Base-by-base conservation (phyloP, 2,888 invertebrate genomes). In the Ennomos fuscantarius region DNA sequence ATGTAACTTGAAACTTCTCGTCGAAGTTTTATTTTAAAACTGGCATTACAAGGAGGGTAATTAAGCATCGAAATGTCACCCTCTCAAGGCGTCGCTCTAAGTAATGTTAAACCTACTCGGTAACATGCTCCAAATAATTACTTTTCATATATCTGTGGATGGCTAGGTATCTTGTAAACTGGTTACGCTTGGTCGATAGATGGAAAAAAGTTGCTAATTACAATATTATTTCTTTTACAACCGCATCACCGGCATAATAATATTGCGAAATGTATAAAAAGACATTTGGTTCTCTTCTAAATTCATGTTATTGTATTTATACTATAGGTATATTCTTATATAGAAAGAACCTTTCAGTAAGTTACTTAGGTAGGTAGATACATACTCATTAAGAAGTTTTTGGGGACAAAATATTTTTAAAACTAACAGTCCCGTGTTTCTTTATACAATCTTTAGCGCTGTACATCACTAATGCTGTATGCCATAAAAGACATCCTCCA, bases 1-100 rank as follows among this genome's bases (percentile, higher is more conserved):
- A 34, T 12, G 31, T 33, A 13, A 36, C 41, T 40, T 53, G 41
- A 85, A 86, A 79, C 86, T 74, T 69, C 76, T 45, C 10, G 33
- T 34, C 35, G 24, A 41, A 71, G 77, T 83, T 86, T 86, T 85
- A 80, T 86, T 85, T 81, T 71, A 74, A 72, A 78, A 76, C 72
- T 69, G 9, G 72, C 83, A 80, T 84, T 86, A 84, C 82, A 79
- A 69, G 74, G 68, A 62, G 51, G 80, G 85, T 88, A 88, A 89
- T 89, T 88, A 88, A 88, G 82, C 84, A 87, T 82, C 81, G 79
- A 84, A 86, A 86, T 85, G 84, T 86, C 82, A 79, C 74, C 70
- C 72, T 71, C 65, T 60, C 55, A 65, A 82, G 84, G 85, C 84
- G 82, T 84, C 78, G 80, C 72, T 68, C 72, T 84, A 84, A 86